A percentile compares a stretch with the other conserved stretches of the same genome.
Evolutionary conservation across 1,140 invertebrate genomes (phyloP).

Genomic region (Hydropsyche tenuis): DNA sequence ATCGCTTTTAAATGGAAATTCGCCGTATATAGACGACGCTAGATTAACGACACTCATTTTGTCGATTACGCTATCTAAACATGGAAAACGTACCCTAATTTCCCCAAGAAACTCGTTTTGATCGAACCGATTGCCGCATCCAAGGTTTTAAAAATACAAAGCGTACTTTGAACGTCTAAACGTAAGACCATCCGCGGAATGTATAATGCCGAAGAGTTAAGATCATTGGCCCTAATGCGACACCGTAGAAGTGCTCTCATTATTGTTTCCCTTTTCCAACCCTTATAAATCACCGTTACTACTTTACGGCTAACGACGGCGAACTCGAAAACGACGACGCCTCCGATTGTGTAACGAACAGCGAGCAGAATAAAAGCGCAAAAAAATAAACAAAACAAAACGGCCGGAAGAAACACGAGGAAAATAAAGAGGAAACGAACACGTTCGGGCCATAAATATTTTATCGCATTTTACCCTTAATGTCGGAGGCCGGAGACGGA

Average conservation of each 20-base stretch:
- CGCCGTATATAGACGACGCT: no score
- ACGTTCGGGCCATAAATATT: constrained; percentile 8
- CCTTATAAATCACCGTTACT: constrained; percentile 12
- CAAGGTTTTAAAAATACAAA: no score
- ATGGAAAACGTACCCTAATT: no score
- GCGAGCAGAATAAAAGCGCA: neutral
- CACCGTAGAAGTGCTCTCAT: constrained; percentile 20
- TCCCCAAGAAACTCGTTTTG: no score
- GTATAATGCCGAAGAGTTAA: constrained; percentile 9
- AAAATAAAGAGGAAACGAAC: neutral
- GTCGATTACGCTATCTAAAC: no score
- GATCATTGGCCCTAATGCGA: constrained; percentile 18
- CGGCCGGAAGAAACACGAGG: no score
- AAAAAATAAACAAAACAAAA: neutral
- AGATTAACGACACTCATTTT: no score
- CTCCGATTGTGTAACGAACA: neutral
- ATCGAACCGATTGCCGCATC: no score
- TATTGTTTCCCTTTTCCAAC: constrained; percentile 4
- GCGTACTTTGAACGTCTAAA: no score
- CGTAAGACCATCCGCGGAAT: neutral
- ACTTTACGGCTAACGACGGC: neutral
- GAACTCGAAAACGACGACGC: neutral
- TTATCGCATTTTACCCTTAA: constrained; percentile 3
- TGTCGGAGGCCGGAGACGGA: neutral
- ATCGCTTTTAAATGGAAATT: no score